Evolutionary conservation across 35 echinoderm and acorn worm genomes (phyloP), one percentile per base, ranked within the genome.

Genomic region (Ophioderma brevispina): DNA sequence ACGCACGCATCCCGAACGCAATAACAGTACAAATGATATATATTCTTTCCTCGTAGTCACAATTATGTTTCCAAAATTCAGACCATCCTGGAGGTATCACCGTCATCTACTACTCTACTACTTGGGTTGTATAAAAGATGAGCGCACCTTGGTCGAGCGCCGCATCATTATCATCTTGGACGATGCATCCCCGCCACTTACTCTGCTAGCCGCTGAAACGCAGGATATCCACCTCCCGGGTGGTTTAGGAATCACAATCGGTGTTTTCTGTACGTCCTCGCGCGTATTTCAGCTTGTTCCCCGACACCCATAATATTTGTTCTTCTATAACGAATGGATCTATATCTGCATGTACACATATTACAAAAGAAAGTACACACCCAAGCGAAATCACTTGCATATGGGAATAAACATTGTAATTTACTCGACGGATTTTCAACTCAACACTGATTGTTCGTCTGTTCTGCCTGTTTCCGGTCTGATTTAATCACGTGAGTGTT

Each of bases 51-150:
- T 83, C 17, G 84, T 64, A 64, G 94, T 92, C n/a, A 90, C 78
- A 13, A 98, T 77, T 35, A 84, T 93, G 0, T 90, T 82, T 0
- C 96, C 96, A 11, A 93, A 78, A 76, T 98, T 98, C 0, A 94
- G 82, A 0, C 96, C 96, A 79, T 98, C 92, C 40, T 64, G 38
- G 93, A 90, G 18, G 92, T 64, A 39, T 82, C 91, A 36, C 91
- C 93, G 40, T 95, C 93, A n/a, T n/a, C n/a, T n/a, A 52, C 30
- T n/a, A n/a, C n/a, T 2, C n/a, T 25, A 15, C 10, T 25, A 70
- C 10, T 30, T 4, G n/a, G 2, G 10, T 25, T 3, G 4, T 8
- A 15, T 25, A 25, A 70, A 70, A 25, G 5, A 13, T 13, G 59
- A 70, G 15, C 59, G 10, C 10, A 8, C 59, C 1, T 70, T 25